A percentile compares a stretch with the other conserved stretches of the same genome.
phyloP scores from a whole-genome alignment of 2,797 vertebrate genomes.

The Columba guinea region DNA sequence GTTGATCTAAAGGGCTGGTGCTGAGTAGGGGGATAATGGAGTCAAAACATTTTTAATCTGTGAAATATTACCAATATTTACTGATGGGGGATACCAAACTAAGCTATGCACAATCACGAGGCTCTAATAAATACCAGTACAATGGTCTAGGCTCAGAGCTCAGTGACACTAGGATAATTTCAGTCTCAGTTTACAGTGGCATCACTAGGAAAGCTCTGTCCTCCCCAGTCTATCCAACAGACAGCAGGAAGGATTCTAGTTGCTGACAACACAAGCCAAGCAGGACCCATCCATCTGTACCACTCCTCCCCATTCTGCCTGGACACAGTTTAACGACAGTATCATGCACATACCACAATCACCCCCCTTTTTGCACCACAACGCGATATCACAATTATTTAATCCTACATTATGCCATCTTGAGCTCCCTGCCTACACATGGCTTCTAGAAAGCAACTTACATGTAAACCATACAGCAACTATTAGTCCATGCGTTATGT shows the following conservation, averaged over 20 bases:
- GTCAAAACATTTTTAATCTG: background rate
- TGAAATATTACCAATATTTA: background rate
- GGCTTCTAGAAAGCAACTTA: conserved; percentile 58
- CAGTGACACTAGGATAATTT: background rate
- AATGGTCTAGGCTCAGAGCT: background rate
- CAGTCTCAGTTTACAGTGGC: background rate
- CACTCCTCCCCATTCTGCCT: background rate
- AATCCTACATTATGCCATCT: conserved; percentile 40
- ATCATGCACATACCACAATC: background rate
- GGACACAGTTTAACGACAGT: background rate
- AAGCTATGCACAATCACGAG: background rate
- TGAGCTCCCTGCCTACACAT: conserved; percentile 45
- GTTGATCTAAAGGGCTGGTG: background rate
- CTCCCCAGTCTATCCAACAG: background rate
- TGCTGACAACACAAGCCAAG: background rate
- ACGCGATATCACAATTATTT: conserved; percentile 62
- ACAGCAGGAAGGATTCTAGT: background rate
- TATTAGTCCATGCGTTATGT: background rate
- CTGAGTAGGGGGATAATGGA: background rate
- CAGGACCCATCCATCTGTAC: background rate
- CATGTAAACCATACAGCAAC: conserved; percentile 10
- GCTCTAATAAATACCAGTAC: background rate
- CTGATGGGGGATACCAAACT: background rate
- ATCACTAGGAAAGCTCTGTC: background rate
- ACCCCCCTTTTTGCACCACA: background rate